Evolutionary conservation across 2,113 vertebrate species (phyloP), one percentile per base, ranked within the genome.

Genomic region (Tor tambroides): DNA sequence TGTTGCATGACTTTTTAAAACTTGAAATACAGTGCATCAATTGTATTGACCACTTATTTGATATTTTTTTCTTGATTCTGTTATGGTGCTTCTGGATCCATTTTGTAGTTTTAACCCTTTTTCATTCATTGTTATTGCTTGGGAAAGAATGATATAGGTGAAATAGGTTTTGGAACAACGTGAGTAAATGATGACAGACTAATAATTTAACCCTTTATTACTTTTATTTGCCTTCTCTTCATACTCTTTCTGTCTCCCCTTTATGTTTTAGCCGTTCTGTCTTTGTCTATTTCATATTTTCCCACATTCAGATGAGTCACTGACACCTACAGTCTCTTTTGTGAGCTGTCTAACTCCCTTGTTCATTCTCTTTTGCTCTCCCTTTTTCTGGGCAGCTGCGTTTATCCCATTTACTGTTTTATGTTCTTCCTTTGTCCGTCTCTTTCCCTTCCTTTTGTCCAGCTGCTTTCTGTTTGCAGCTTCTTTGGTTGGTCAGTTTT

Each of bases 381-480:
- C 17, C 35, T 75, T 56, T 59, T 12, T 46, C 38, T 61, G 51
- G 59, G 23, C 74, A 30, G 56, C 69, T 59, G 30, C 75, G 21
- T 65, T 46, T 51, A 77, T 77, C 59, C 32, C 54, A 86, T 63
- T 86, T 51, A 67, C 21, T 71, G 43, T 80, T 51, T 67, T 74
- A 3, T 87, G 59, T 86, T 85, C 84, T 51, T 63, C 43, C 38
- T 67, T 78, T 85, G 56, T 85, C 41, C 28, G 21, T 61, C 35
- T 17, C 38, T 76, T 63, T 69, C 41, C 61, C 41, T 80, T 69
- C 41, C 59, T 67, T 67, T 79, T 86, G 75, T 67, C 28, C 43
- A 59, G 54, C 65, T 71, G 26, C 76, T 51, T 14, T 72, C 30
- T 56, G 11, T 83, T 67, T 54, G 74, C 86, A 71, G 32, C 35